phyloP scores from a whole-genome alignment of 2,888 invertebrate genomes.

The Nowickia ferox region DNA sequence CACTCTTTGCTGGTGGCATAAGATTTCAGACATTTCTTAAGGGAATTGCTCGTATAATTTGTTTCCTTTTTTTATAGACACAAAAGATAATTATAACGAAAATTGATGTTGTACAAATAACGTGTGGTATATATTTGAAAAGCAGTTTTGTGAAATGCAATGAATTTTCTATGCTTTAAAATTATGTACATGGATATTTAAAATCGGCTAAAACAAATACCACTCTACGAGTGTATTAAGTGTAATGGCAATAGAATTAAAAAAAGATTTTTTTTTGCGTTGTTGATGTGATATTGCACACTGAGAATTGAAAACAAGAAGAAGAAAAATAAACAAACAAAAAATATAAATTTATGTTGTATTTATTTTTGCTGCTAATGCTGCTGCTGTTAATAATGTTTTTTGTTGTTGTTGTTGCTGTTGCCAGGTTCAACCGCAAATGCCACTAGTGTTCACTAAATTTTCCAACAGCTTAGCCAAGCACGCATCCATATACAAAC shows the following conservation, averaged over 20 bases:
- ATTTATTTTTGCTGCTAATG: conserved; percentile 42
- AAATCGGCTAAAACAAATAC: conserved; percentile 51
- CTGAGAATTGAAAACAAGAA: not conserved
- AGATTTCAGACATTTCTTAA: conserved; percentile 51
- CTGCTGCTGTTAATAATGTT: conserved; percentile 17
- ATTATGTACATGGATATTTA: not conserved
- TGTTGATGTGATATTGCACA: not conserved
- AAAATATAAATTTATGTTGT: conserved; percentile 35
- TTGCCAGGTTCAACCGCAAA: conserved; percentile 63
- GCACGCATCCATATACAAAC: not conserved
- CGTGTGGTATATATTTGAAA: conserved; percentile 40
- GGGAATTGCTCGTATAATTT: conserved; percentile 49
- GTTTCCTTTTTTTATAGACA: conserved; percentile 56
- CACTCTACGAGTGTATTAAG: not conserved
- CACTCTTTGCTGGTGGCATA: not conserved
- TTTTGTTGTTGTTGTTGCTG: conserved; percentile 14
- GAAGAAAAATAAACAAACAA: not conserved
- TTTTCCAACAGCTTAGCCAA: conserved; percentile 42
- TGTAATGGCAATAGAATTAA: conserved; percentile 43
- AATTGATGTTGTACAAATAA: conserved; percentile 66
- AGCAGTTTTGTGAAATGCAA: conserved; percentile 26
- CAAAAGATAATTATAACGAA: conserved; percentile 71
- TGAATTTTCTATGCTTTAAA: conserved; percentile 50
- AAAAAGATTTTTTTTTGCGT: not conserved
- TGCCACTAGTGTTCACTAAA: conserved; percentile 66